Percentiles rank a stretch among this genome's conserved stretches.
phyloP scores from a whole-genome alignment of 2,797 vertebrate species.

The Natrix natrix region DNA sequence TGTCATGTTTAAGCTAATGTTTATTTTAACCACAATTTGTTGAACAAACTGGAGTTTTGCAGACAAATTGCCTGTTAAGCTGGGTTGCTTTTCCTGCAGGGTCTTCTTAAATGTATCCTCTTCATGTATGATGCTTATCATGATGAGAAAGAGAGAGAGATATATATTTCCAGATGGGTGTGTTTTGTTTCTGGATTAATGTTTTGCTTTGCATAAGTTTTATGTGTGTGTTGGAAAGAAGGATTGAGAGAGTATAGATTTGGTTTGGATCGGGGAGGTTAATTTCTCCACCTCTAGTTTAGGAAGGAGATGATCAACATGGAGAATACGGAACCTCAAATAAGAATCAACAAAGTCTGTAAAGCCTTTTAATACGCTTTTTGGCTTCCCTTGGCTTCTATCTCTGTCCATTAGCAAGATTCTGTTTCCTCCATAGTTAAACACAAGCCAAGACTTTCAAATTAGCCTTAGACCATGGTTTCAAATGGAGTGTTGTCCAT shows the following conservation, averaged over 20 bases:
- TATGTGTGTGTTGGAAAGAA: neutral
- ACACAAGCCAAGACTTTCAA: neutral
- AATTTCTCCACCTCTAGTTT: neutral
- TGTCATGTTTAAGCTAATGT: neutral
- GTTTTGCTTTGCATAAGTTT: neutral
- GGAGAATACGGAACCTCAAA: neutral
- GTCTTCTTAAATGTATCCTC: neutral
- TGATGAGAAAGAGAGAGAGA: neutral
- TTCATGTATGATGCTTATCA: neutral
- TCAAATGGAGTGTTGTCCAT: neutral
- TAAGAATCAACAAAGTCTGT: neutral
- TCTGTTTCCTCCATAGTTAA: neutral
- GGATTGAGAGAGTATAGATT: neutral
- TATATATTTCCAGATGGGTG: neutral
- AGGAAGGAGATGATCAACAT: neutral
- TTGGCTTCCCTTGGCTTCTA: neutral
- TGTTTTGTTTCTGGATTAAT: neutral
- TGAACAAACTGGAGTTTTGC: neutral
- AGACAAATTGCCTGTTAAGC: neutral
- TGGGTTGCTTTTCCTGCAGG: neutral
- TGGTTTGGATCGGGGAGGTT: neutral
- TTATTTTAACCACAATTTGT: neutral
- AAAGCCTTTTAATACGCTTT: neutral
- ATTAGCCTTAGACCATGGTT: neutral
- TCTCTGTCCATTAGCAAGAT: neutral